These are phyloP conservation scores for Eledona agricola DNA, from an alignment of 2,888 invertebrate species.

Conservation along the genomic window DNA sequence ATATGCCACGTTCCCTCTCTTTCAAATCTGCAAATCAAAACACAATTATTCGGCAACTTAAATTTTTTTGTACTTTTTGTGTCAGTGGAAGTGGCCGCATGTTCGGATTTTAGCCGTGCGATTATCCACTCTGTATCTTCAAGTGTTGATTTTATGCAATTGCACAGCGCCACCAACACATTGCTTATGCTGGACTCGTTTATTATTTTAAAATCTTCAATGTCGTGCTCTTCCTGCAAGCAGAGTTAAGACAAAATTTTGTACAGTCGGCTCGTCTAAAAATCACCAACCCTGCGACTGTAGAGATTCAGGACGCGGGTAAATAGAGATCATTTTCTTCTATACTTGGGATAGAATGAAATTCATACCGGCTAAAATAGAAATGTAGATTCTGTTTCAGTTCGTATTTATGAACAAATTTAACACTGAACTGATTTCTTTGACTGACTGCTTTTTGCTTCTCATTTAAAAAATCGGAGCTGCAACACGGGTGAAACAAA, in stretches of 20 bases:
- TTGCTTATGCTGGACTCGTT: conserved; percentile 57
- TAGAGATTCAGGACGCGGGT: neutral
- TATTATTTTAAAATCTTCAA: conserved; percentile 57
- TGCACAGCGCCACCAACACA: conserved; percentile 59
- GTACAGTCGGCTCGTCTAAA: neutral
- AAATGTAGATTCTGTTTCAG: too few species aligned
- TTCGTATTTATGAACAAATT: too few species aligned
- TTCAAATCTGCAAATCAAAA: conserved; percentile 1
- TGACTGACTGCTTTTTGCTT: too few species aligned
- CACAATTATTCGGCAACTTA: conserved; percentile 2
- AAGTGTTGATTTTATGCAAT: conserved; percentile 57
- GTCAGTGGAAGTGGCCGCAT: too few species aligned
- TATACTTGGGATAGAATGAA: too few species aligned
- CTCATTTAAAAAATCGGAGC: too few species aligned
- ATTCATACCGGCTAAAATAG: too few species aligned
- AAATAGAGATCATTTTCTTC: too few species aligned
- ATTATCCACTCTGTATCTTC: conserved; percentile 62
- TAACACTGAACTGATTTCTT: too few species aligned
- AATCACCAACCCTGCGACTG: neutral
- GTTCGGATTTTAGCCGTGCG: conserved; percentile 59
- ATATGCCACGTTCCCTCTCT: conserved; percentile 64
- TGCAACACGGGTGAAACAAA: too few species aligned
- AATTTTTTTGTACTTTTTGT: conserved; percentile 52
- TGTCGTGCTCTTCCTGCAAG: conserved; percentile 51
- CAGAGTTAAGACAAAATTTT: conserved; percentile 15